phyloP scores from a whole-genome alignment of 2,797 vertebrate genomes.

The Distichodus sexfasciatus region DNA sequence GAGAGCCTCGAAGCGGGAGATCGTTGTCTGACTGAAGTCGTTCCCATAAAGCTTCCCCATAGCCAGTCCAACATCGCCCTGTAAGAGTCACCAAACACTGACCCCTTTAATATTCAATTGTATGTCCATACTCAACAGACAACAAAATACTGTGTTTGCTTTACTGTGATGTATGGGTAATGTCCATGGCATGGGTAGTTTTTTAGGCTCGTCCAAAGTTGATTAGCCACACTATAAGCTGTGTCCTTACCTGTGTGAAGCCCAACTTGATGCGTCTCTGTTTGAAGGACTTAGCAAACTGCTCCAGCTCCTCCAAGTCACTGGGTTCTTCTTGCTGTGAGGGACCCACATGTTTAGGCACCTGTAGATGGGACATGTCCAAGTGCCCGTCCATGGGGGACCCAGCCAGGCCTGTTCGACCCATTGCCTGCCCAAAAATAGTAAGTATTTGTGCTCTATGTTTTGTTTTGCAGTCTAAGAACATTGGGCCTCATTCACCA shows the following conservation, averaged over 20 bases:
- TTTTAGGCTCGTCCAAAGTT: not conserved
- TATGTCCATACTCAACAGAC: too few relatives aligned
- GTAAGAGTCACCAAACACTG: constrained; percentile 18
- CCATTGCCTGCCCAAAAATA: constrained; percentile 74
- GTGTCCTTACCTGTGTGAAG: constrained; percentile 89
- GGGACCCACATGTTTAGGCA: constrained; percentile 82
- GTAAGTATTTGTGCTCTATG: not conserved
- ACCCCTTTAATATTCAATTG: constrained; percentile 14
- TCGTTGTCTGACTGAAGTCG: constrained; percentile 98
- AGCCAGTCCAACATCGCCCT: constrained; percentile 95
- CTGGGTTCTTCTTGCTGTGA: constrained; percentile 90
- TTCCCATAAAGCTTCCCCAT: constrained; percentile 99
- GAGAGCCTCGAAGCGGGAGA: constrained; percentile 95
- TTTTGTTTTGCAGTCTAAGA: not conserved
- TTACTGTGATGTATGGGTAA: too few relatives aligned
- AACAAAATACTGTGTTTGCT: too few relatives aligned
- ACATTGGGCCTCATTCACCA: too few relatives aligned
- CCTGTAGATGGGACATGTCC: constrained; percentile 88
- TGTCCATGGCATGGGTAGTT: not conserved
- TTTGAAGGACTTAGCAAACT: constrained; percentile 99
- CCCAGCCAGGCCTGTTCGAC: constrained; percentile 83
- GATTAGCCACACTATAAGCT: not conserved
- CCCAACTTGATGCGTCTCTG: constrained; percentile 99
- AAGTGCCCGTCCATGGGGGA: constrained; percentile 87
- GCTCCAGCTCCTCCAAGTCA: constrained; percentile 98